These are phyloP conservation scores for Peromyscus californicus DNA, from an alignment of 2,113 vertebrate genomes.

Conservation along the genomic window DNA sequence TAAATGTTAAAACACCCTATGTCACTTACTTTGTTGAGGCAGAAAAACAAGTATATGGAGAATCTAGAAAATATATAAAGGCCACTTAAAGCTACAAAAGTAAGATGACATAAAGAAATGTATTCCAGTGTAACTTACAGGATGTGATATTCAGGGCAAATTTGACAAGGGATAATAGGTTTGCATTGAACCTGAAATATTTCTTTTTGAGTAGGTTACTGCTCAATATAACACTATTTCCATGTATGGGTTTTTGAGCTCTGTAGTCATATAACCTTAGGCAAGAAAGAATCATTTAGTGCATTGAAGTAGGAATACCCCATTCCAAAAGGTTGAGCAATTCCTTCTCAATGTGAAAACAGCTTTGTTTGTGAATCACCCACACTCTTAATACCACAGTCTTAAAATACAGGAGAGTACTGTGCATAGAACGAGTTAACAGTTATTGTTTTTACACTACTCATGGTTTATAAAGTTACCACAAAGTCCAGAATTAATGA, in stretches of 20 bases:
- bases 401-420: background rate
- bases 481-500: background rate
- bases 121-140: background rate
- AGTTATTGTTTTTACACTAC: background rate
- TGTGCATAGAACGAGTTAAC: background rate
- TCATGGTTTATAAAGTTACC: background rate
- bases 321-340: background rate
- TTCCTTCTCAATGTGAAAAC: background rate
- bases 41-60: background rate
- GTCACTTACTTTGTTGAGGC: background rate
- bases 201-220: conserved; percentile 40
- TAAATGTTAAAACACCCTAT: conserved; percentile 7
- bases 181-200: conserved; percentile 51
- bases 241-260: background rate
- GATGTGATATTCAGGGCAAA: background rate
- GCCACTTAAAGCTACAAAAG: background rate
- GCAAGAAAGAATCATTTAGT: conserved; percentile 1
- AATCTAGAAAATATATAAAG: background rate
- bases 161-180: background rate
- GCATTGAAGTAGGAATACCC: background rate
- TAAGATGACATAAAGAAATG: background rate
- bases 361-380: background rate
- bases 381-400: background rate
- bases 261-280: background rate
- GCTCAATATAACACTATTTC: conserved; percentile 16